Evolutionary conservation across 2,113 vertebrate species (phyloP), one percentile per base, ranked within the genome.

Genomic region (Tachysurus vachellii): DNA sequence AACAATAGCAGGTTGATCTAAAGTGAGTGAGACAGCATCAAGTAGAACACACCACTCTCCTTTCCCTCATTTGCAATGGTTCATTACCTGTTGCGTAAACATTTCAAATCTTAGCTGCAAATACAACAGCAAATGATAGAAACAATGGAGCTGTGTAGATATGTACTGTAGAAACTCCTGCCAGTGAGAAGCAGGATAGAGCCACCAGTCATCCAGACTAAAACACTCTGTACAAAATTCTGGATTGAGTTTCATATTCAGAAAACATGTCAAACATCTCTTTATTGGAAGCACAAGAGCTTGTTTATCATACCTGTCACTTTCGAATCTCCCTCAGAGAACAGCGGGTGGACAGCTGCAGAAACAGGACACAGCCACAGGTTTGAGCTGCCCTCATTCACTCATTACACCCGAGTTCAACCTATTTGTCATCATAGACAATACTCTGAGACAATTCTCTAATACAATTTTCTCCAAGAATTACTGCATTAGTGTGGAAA

Each of bases 31-130:
- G 87, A 89, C 86, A 44, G 87, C 90, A 90, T 86, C 86, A 88
- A 85, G 70, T 90, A 42, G 76, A 83, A 88, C 91, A 93, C 88
- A 91, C 68, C 54, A 54, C 53, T 64, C 75, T 79, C 89, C 87
- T 53, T 83, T 88, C 84, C 85, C 80, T 75, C 86, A 88, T 89
- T 92, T 86, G 84, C 61, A 76, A 86, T 36, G 83, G 89, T 90
- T 92, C 91, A 91, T 92, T 91, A 91, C 88, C 77, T 83, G 75
- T 88, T 76, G 70, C 68, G 83, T 82, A 82, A 91, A 90, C 87
- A 89, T 50, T 85, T 11, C 36, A 82, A 88, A 88, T 88, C 86
- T 77, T 26, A 59, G 14, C 47, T 86, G 73, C 64, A 88, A 36
- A 83, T 31, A 2, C 80, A 91, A 36, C n/a, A 81, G 57, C 61